Evolutionary conservation across 2,113 vertebrate genomes (phyloP), one percentile per base, ranked within the genome.

Genomic region (Lathamus discolor): DNA sequence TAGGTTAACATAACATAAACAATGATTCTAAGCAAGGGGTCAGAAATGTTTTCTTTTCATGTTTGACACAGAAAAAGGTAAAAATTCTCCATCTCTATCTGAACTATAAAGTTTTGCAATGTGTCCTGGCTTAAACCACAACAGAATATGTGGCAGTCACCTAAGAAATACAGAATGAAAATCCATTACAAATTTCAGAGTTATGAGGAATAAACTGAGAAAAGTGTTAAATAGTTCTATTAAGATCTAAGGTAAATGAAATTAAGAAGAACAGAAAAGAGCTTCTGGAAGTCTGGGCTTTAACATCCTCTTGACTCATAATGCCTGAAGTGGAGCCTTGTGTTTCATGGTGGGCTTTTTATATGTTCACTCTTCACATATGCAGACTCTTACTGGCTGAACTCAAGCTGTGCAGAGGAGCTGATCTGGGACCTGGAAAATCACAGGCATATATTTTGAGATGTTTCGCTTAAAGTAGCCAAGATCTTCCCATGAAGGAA

Each of bases 311-410:
- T 67, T 74, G 35, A 52, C 44, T 86, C 28, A 17, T 13, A 46
- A 22, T 1, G 37, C 48, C 76, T 78, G 39, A 86, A 88, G 1
- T 1, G 18, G 29, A 70, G 11, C 46, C 25, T 57, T n/a, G 24
- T 0, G 1, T 69, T 80, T 19, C 0, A 0, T 20, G 28, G 11
- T 39, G 59, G 46, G 25, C 25, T 86, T 70, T 75, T 31, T n/a
- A 31, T 7, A 12, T 37, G 35, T 33, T 80, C 37, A 28, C 13
- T 46, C 68, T 46, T 80, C n/a, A 22, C 23, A 19, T 2, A 8
- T 1, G 7, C 46, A 20, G 29, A 68, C 12, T 43, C 33, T 35
- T 52, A 28, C 17, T 6, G 4, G 23, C 46, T 59, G 46, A 83
- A 61, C 33, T 82, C 55, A 48, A 68, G 27, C 23, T 57, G 11